These are phyloP conservation scores for Glaucidium brasilianum DNA, from an alignment of 2,113 vertebrate species.

Conservation along the genomic window DNA sequence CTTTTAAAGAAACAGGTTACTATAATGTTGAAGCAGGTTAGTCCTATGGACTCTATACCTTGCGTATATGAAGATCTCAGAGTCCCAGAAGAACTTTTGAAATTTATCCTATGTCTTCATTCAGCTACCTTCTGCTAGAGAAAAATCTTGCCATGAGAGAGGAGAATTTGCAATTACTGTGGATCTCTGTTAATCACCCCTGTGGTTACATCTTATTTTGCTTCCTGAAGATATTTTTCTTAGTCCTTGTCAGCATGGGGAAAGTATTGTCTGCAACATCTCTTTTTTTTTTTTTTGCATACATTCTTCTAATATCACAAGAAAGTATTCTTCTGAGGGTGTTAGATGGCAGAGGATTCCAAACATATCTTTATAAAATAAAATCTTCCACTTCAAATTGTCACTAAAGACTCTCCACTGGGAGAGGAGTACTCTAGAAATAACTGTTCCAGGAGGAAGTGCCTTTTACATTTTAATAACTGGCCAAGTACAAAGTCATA, in stretches of 20 bases:
- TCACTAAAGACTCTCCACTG: not conserved
- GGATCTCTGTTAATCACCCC: not conserved
- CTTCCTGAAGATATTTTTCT: not conserved
- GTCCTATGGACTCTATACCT: not conserved
- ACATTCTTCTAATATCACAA: not conserved
- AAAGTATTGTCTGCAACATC: not conserved
- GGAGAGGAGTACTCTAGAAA: not conserved
- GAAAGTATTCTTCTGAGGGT: not conserved
- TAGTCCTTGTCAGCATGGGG: not conserved
- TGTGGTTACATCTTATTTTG: not conserved
- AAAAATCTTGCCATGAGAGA: not conserved
- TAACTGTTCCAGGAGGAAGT: not conserved
- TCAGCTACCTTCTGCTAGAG: not conserved
- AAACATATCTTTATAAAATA: not conserved
- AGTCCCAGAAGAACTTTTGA: not conserved
- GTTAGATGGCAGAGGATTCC: not conserved
- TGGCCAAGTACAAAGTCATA: not conserved
- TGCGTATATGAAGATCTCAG: fast-evolving
- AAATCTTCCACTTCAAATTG: not conserved
- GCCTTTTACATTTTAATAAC: not conserved
- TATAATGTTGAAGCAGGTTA: not conserved
- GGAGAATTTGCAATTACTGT: not conserved
- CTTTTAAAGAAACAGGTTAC: not conserved
- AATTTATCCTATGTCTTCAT: not conserved
- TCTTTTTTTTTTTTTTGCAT: not conserved